Evolutionary conservation across 2,113 vertebrate species (phyloP).

Genomic region (Peromyscus californicus): DNA sequence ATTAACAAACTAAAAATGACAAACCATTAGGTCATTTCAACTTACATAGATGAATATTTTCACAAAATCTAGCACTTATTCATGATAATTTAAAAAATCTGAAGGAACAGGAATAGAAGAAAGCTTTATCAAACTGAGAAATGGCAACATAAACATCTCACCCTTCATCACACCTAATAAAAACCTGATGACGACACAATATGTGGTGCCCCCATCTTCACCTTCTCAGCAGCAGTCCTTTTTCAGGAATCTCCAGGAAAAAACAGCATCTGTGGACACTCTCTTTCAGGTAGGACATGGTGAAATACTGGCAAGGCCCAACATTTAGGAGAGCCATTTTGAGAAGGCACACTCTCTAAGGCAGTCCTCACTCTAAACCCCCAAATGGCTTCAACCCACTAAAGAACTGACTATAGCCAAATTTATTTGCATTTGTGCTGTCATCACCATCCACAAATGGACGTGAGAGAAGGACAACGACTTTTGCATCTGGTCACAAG

Average conservation of each 20-base stretch:
- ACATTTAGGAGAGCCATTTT: neutral
- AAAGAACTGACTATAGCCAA: neutral
- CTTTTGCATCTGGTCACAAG: neutral
- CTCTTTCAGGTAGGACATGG: neutral
- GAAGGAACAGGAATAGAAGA: neutral
- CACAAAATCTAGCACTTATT: neutral
- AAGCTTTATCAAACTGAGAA: neutral
- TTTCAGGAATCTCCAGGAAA: neutral
- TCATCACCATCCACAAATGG: neutral
- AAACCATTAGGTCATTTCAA: neutral
- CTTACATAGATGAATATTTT: neutral
- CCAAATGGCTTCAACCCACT: neutral
- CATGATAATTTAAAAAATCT: neutral
- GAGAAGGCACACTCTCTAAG: neutral
- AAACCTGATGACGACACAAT: neutral
- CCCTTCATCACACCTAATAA: neutral
- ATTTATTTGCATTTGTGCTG: neutral
- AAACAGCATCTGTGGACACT: neutral
- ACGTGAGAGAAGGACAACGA: neutral
- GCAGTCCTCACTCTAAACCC: neutral
- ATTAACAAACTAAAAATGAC: neutral
- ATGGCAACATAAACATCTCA: neutral
- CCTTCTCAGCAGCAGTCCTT: neutral
- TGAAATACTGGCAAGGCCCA: neutral
- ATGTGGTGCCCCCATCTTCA: neutral